Evolutionary conservation across 2,888 invertebrate genomes (phyloP).

Genomic region (Poecilobothrus nobilitatus): DNA sequence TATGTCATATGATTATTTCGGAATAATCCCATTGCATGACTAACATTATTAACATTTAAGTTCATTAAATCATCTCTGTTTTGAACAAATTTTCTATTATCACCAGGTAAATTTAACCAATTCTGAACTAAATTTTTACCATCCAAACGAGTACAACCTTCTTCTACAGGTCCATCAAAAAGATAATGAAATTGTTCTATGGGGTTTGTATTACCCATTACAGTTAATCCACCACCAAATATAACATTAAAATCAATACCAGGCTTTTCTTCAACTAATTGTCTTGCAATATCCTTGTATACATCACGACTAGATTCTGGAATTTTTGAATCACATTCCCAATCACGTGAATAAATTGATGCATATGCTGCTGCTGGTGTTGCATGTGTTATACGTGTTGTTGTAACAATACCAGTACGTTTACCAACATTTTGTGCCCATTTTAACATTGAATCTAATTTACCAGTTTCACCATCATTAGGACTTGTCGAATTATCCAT

Average conservation of each 20-base stretch:
- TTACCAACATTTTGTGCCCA: conserved; percentile 53
- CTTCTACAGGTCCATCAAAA: conserved; percentile 35
- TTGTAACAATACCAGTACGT: conserved; percentile 57
- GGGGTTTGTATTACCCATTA: conserved; percentile 39
- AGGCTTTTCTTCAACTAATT: conserved; percentile 53
- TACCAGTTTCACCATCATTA: conserved; percentile 40
- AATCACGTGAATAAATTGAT: conserved; percentile 48
- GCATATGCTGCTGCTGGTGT: conserved; percentile 55
- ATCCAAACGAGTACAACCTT: conserved; percentile 47
- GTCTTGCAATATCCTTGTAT: conserved; percentile 51
- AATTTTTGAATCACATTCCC: conserved; percentile 51
- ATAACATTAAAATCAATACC: conserved; percentile 55
- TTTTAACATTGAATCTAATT: conserved; percentile 46
- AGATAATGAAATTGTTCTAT: conserved; percentile 25
- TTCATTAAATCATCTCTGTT: conserved; percentile 40
- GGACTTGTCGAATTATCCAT: conserved; percentile 37
- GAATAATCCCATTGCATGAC: conserved; percentile 49
- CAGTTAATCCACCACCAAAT: conserved; percentile 54
- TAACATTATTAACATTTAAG: conserved; percentile 41
- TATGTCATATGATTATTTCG: conserved; percentile 51
- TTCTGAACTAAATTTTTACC: conserved; percentile 48
- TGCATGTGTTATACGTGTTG: conserved; percentile 57
- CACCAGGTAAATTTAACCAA: conserved; percentile 46
- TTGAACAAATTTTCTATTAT: conserved; percentile 39
- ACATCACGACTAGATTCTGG: conserved; percentile 38